Evolutionary conservation across 2,797 vertebrate genomes (phyloP), one percentile per base, ranked within the genome.

Genomic region (Chaetodon trifasciatus): DNA sequence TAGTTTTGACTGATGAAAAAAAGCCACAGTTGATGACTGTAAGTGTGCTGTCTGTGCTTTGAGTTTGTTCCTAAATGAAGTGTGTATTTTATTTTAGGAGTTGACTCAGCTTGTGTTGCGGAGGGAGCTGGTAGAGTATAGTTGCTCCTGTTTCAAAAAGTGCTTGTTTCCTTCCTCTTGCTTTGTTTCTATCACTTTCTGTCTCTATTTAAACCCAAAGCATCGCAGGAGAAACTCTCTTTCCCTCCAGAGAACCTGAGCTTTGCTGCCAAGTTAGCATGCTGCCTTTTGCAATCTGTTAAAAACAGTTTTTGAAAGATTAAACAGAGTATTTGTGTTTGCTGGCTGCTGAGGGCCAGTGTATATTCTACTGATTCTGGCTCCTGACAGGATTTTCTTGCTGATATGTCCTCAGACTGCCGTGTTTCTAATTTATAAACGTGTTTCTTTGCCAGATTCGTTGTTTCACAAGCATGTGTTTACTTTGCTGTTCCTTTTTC

Each of bases 101-200:
- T 95, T 96, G 96, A 93, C 92, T 90, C 93, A 94, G 94, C 93
- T 96, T 88, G 95, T 96, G 91, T 95, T 95, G 92, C 92, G 28
- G 93, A 93, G 95, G 89, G 95, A 96, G 94, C 94, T 96, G 96
- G 96, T 96, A 96, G 92, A 95, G 96, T 96, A 95, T 93, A 90
- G 87, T 35, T 89, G 75, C 86, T 91, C 83, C 77, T 89, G 76
- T 82, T 85, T 66, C 35, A 53, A 76, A 78, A 78, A 80, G 70
- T 37, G 39, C 78, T 90, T 1, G 24, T 69, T 89, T 81, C 87
- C 84, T 91, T 89, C 87, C 79, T 90, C 78, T 77, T 64, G 66
- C 88, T 89, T 68, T 81, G 50, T 87, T 85, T 79, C 78, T 81
- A 78, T 86, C 39, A 46, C 83, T 83, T 83, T 82, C 78, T 82